phyloP scores from a whole-genome alignment of 2,113 vertebrate species.

The Cranoglanis bouderius region DNA sequence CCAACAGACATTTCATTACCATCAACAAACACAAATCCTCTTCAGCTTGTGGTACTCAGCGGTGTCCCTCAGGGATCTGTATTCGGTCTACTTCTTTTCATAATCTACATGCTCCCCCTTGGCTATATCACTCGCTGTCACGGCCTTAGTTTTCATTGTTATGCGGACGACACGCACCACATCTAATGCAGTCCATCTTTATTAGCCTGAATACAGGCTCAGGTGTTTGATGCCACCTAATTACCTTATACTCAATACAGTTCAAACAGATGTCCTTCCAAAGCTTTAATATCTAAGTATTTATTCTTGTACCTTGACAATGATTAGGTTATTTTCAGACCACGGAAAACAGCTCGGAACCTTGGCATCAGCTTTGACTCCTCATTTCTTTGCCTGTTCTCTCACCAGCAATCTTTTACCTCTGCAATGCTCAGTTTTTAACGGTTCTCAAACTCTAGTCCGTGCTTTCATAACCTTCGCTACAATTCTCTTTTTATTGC shows the following conservation, averaged over 20 bases:
- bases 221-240: background rate
- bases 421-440: background rate
- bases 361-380: background rate
- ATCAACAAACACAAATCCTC: constrained; percentile 14
- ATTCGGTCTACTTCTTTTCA: background rate
- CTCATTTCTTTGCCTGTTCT: background rate
- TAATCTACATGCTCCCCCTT: background rate
- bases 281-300: background rate
- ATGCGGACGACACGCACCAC: background rate
- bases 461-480: background rate
- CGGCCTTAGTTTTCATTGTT: background rate
- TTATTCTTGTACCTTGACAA: background rate
- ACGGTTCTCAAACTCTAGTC: background rate
- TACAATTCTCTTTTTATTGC: background rate
- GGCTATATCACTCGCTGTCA: background rate
- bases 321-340: background rate
- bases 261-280: background rate
- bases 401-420: background rate
- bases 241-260: background rate
- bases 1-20: constrained; percentile 1
- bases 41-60: background rate
- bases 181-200: background rate
- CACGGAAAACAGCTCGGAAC: background rate
- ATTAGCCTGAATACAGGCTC: background rate
- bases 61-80: constrained; percentile 19